These are phyloP conservation scores for Oryctes rhinoceros DNA, from an alignment of 1,140 invertebrate genomes.

Conservation along the genomic window DNA sequence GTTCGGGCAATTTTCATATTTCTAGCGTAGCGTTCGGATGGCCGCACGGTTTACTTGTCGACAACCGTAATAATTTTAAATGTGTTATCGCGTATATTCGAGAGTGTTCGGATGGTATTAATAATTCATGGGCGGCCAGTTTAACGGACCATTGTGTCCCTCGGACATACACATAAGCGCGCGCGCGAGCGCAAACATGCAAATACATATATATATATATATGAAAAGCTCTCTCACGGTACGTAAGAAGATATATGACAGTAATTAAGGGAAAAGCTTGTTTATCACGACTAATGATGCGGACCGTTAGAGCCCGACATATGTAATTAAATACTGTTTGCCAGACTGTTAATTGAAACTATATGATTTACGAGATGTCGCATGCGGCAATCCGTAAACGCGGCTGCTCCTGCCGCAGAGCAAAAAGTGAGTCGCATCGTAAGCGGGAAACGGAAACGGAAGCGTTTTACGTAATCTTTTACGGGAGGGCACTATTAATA, in stretches of 20 bases:
- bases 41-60: background rate
- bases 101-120: background rate
- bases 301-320: conserved; percentile 23
- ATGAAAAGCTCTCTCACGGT: background rate
- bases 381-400: background rate
- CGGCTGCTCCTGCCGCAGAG: background rate
- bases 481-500: too few species aligned
- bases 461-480: background rate
- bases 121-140: conserved; percentile 17
- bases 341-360: conserved; percentile 22
- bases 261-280: conserved; percentile 35
- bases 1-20: conserved; percentile 5
- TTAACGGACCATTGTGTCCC: conserved; percentile 16
- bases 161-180: background rate
- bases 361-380: conserved; percentile 25
- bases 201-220: background rate
- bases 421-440: background rate
- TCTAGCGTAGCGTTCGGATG: background rate
- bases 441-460: background rate
- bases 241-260: conserved; percentile 31
- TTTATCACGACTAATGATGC: conserved; percentile 36
- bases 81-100: background rate
- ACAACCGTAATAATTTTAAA: conserved; percentile 19
- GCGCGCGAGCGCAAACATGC: background rate
- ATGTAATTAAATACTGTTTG: conserved; percentile 33